Conservation (phyloP, 2,113 vertebrate genomes). For the Chaetura pelagica region DNA sequence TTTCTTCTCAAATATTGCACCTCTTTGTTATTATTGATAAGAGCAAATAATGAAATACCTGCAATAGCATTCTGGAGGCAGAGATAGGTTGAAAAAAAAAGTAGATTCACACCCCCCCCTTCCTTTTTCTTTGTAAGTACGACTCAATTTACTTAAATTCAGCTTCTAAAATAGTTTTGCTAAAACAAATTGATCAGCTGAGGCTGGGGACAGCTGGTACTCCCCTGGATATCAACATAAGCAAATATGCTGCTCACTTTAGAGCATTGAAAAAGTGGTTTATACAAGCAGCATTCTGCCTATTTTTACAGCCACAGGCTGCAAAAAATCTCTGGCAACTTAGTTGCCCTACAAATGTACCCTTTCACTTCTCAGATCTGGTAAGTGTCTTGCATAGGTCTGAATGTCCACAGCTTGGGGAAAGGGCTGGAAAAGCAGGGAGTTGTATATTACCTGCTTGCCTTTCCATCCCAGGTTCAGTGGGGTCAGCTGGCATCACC, state of each 20-base stretch:
- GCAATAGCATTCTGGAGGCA: not conserved
- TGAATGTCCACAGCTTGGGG: not conserved
- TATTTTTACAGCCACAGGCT: not conserved
- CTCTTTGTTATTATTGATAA: slow-evolving; percentile 8
- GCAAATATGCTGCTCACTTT: not conserved
- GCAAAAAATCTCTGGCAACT: not conserved
- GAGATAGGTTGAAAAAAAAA: not conserved
- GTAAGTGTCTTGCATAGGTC: not conserved
- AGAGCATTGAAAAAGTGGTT: not conserved
- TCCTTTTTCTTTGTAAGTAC: not conserved
- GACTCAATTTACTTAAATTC: slow-evolving; percentile 1
- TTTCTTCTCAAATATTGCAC: not conserved
- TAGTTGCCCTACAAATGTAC: not conserved
- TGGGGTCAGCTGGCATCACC: not conserved
- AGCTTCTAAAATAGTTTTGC: not conserved
- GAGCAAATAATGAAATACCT: not conserved
- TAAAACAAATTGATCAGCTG: not conserved
- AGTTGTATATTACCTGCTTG: not conserved
- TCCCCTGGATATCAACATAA: not conserved
- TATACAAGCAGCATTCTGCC: not conserved
- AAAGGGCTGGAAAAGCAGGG: not conserved
- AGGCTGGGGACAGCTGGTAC: not conserved
- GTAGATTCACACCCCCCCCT: not conserved
- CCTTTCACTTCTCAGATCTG: not conserved
- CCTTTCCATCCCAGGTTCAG: not conserved